Evolutionary conservation across 2,797 vertebrate species (phyloP).

Genomic region (Peromyscus melanophrys): DNA sequence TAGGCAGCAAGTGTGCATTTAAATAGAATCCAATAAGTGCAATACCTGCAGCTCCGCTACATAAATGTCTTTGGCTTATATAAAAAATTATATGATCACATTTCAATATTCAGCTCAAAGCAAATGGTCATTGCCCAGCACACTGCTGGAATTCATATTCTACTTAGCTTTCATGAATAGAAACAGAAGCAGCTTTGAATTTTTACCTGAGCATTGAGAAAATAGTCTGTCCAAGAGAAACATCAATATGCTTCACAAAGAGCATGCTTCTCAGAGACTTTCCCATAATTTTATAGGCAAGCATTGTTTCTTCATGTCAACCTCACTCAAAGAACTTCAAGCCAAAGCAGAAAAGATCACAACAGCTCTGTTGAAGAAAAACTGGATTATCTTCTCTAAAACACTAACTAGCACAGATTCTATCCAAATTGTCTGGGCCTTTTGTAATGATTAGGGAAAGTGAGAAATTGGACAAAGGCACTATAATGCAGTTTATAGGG

Average conservation of each 20-base stretch:
- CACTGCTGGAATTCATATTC: neutral
- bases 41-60: neutral
- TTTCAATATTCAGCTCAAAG: slow-evolving; percentile 10
- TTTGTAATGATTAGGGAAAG: slow-evolving; percentile 53
- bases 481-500: slow-evolving; percentile 59
- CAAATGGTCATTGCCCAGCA: slow-evolving; percentile 3
- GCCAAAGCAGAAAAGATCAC: slow-evolving; percentile 29
- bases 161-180: neutral
- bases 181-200: slow-evolving; percentile 63
- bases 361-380: slow-evolving; percentile 64
- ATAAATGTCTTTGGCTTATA: neutral
- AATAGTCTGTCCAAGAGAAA: slow-evolving; percentile 59
- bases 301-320: slow-evolving; percentile 27
- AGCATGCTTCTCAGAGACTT: slow-evolving; percentile 2
- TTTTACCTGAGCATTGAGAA: slow-evolving; percentile 44
- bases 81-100: neutral
- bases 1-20: neutral
- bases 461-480: slow-evolving; percentile 15
- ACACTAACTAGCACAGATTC: slow-evolving; percentile 30
- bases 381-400: slow-evolving; percentile 60
- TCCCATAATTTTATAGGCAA: slow-evolving; percentile 30
- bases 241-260: neutral
- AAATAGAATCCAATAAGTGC: slow-evolving; percentile 3
- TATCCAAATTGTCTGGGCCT: slow-evolving; percentile 44
- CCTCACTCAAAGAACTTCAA: slow-evolving; percentile 30